phyloP scores from a whole-genome alignment of 2,113 vertebrate species.

The Mastomys coucha region DNA sequence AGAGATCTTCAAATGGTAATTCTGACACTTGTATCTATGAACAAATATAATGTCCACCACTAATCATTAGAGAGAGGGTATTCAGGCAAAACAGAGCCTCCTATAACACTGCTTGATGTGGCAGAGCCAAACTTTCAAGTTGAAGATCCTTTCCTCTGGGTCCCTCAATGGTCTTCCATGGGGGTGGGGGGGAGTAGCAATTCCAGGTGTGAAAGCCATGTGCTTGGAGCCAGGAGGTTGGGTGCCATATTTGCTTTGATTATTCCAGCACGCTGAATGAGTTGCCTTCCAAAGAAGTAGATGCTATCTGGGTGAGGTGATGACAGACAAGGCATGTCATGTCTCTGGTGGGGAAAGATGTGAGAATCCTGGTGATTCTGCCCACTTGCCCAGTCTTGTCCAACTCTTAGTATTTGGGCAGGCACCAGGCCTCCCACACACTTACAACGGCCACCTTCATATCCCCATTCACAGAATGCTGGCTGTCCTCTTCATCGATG shows the following conservation, averaged over 20 bases:
- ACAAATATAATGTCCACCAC: not conserved
- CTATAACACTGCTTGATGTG: not conserved
- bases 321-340: not conserved
- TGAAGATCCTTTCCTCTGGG: not conserved
- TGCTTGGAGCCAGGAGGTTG: not conserved
- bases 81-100: not conserved
- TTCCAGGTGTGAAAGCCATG: not conserved
- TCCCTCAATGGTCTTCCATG: not conserved
- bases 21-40: not conserved
- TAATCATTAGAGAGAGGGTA: not conserved
- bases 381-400: not conserved
- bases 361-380: not conserved
- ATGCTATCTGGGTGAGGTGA: not conserved
- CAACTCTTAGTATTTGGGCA: not conserved
- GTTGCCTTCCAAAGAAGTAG: not conserved
- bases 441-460: not conserved
- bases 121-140: not conserved
- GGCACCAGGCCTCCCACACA: not conserved
- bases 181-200: not conserved
- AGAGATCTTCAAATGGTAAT: not conserved
- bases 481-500: not conserved
- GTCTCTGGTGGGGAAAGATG: not conserved
- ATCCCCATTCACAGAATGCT: not conserved
- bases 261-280: not conserved
- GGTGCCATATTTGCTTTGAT: not conserved